phyloP scores from a whole-genome alignment of 2,888 invertebrate species.

The Napeogenes sylphis region DNA sequence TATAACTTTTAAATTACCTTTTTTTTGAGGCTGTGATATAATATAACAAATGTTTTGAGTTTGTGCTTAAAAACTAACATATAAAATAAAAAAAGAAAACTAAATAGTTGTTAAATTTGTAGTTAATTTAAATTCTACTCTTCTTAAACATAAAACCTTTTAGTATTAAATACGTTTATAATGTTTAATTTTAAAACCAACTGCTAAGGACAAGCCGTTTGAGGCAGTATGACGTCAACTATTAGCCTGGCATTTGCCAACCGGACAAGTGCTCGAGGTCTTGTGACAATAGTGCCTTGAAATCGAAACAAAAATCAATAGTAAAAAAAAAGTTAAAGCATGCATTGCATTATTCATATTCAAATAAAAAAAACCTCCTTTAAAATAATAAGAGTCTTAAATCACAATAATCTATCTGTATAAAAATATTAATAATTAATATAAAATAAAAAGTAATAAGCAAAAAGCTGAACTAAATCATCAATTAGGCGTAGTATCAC shows the following conservation, averaged over 20 bases:
- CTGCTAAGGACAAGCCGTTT: constrained; percentile 37
- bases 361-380: no score
- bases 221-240: constrained; percentile 64
- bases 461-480: neutral
- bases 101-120: neutral
- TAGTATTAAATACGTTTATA: neutral
- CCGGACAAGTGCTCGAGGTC: constrained; percentile 58
- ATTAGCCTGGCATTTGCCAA: constrained; percentile 56
- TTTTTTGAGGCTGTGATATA: constrained; percentile 18
- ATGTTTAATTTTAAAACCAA: constrained; percentile 7
- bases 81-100: no score
- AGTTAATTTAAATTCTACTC: neutral
- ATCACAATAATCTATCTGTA: neutral
- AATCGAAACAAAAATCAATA: neutral
- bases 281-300: constrained; percentile 42
- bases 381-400: no score
- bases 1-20: constrained; percentile 8
- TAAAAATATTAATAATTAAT: no score
- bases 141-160: neutral
- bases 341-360: no score
- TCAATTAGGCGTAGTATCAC: neutral
- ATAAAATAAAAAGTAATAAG: no score
- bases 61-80: neutral
- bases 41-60: neutral
- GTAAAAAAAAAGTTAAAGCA: no score